Evolutionary conservation across 2,888 invertebrate genomes (phyloP), one percentile per base, ranked within the genome.

Genomic region (Diloba caeruleocephala): DNA sequence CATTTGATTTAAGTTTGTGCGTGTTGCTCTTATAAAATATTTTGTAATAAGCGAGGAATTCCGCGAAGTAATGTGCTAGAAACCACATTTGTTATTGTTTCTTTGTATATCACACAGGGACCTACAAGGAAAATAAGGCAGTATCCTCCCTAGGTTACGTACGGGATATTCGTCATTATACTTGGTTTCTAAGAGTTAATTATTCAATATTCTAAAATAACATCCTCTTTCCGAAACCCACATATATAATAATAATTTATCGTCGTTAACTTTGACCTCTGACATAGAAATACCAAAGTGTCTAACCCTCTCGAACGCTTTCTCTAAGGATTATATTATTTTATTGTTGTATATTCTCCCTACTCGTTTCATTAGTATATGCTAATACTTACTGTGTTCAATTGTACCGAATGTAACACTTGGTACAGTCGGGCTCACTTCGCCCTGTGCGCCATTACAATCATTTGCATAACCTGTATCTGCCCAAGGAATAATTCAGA

Each of bases 381-480:
- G 13, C 10, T 29, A 25, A 43, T 26, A 34, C 36, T 23, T 26
- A 34, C 31, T 19, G 36, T 14, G 13, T 10, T 19, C 10, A 10
- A 15, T 17, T 33, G 17, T 19, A 33, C n/a, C 19, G 12, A 34
- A 39, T 56, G 13, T 25, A 28, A 37, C 23, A 28, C 1, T 7
- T n/a, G 5, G 14, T 9, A 13, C 25, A 29, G 21, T 48, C 17
- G 14, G 17, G 10, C 37, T 29, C 14, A 65, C 58, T 41, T 57
- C 28, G 10, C 43, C 33, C 13, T 29, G 10, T 43, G 21, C 26
- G 41, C 29, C 41, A 46, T 43, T 37, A 37, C 36, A 12, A 54
- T 29, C 46, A 84, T 85, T 84, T 76, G 71, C 80, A 80, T 84
- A 82, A 79, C 81, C 65, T 51, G 79, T 75, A 71, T 74, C 60